phyloP scores from a whole-genome alignment of 2,888 invertebrate genomes.

The Agonopterix subpropinquella region DNA sequence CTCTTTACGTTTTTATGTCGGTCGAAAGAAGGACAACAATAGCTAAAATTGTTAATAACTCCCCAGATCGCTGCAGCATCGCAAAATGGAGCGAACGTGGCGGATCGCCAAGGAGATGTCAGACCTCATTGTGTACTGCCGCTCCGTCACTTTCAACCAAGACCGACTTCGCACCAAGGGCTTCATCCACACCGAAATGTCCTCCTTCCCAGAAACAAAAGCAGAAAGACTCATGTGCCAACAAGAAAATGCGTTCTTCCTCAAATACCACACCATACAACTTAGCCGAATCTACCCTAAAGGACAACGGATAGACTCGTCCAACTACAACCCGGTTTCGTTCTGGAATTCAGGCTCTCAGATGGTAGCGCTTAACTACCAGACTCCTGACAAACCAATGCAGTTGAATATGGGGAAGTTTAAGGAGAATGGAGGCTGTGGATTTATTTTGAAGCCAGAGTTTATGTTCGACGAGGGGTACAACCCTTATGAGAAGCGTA shows the following conservation, averaged over 20 bases:
- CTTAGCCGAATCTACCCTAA: slow-evolving; percentile 97
- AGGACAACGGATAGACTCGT: slow-evolving; percentile 95
- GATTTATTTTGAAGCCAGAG: slow-evolving; percentile 93
- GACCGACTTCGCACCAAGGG: slow-evolving; percentile 82
- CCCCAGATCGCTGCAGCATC: slow-evolving; percentile 79
- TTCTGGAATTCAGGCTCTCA: slow-evolving; percentile 98
- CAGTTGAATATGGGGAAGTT: slow-evolving; percentile 97
- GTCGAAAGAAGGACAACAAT: too few species aligned
- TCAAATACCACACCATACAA: slow-evolving; percentile 88
- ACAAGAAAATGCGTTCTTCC: slow-evolving; percentile 83
- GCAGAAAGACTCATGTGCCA: slow-evolving; percentile 93
- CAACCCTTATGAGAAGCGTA: slow-evolving; percentile 83
- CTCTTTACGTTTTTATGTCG: too few species aligned
- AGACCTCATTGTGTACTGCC: slow-evolving; percentile 96
- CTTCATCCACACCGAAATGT: slow-evolving; percentile 96
- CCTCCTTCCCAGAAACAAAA: slow-evolving; percentile 97
- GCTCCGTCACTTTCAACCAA: slow-evolving; percentile 85
- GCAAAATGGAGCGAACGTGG: slow-evolving; percentile 92
- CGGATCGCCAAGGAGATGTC: slow-evolving; percentile 98
- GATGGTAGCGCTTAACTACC: slow-evolving; percentile 98
- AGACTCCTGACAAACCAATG: slow-evolving; percentile 97
- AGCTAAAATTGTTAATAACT: background rate
- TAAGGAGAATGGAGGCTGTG: slow-evolving; percentile 93
- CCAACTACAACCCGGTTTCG: slow-evolving; percentile 95
- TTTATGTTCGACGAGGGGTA: slow-evolving; percentile 89